Conservation (phyloP, 2,113 vertebrate species). For the Prunella fulvescens region DNA sequence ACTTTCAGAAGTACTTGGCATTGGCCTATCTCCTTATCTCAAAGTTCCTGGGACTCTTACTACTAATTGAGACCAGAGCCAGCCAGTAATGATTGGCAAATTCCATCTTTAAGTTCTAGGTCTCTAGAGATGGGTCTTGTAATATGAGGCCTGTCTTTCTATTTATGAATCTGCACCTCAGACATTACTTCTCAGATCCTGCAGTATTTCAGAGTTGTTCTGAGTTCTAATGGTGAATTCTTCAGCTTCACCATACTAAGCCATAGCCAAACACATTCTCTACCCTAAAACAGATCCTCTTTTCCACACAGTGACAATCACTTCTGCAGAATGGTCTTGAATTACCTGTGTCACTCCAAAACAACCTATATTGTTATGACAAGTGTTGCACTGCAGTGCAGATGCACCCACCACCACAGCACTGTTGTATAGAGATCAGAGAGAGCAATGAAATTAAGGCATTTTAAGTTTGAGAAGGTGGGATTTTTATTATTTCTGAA, state of each 20-base stretch:
- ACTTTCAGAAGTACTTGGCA: constrained; percentile 1
- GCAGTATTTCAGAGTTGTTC: background rate
- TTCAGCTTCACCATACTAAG: background rate
- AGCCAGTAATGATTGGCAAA: background rate
- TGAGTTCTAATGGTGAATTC: background rate
- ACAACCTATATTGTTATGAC: background rate
- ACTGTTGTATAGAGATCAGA: background rate
- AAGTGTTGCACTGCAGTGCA: background rate
- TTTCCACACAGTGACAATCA: background rate
- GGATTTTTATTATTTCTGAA: background rate
- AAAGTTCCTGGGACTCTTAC: background rate
- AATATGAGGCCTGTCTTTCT: background rate
- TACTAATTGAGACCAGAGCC: background rate
- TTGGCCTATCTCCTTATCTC: background rate
- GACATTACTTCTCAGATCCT: background rate
- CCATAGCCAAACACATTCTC: background rate
- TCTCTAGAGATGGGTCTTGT: background rate
- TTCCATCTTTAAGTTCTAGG: background rate
- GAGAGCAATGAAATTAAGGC: background rate
- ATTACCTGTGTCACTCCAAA: background rate
- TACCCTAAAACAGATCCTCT: background rate
- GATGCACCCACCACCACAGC: background rate
- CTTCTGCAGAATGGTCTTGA: background rate
- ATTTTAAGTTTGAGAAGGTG: background rate
- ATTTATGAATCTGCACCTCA: background rate